Evolutionary conservation across 2,113 vertebrate genomes (phyloP).

Genomic region (Meles meles): DNA sequence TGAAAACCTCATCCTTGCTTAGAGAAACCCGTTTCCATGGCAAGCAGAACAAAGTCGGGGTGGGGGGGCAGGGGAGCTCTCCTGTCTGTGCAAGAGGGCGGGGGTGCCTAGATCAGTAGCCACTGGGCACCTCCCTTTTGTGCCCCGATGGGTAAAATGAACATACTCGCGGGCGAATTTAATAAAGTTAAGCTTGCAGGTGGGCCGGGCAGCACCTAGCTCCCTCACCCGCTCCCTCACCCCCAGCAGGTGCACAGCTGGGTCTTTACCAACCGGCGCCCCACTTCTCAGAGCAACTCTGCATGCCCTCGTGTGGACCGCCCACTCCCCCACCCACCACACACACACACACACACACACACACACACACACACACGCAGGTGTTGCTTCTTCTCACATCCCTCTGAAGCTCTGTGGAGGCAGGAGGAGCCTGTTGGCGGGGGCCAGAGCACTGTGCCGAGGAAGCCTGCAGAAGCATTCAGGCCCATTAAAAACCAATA

Average conservation of each 20-base stretch:
- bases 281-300: neutral
- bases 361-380: neutral
- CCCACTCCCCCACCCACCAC: neutral
- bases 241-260: neutral
- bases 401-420: neutral
- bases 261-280: neutral
- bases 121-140: neutral
- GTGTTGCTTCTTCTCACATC: neutral
- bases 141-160: neutral
- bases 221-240: no score
- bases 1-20: neutral
- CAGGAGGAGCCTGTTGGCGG: rapidly evolving
- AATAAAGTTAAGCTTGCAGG: neutral
- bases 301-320: neutral
- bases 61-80: neutral
- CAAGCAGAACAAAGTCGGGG: neutral
- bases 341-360: neutral
- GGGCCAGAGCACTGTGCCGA: neutral
- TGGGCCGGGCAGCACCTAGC: neutral
- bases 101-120: neutral
- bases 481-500: neutral
- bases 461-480: slow-evolving; percentile 22
- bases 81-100: neutral
- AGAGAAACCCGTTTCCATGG: neutral
- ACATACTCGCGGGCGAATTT: neutral